Evolutionary conservation across 2,797 vertebrate genomes (phyloP), one percentile per base, ranked within the genome.

Genomic region (Craterocephalus amniculus): DNA sequence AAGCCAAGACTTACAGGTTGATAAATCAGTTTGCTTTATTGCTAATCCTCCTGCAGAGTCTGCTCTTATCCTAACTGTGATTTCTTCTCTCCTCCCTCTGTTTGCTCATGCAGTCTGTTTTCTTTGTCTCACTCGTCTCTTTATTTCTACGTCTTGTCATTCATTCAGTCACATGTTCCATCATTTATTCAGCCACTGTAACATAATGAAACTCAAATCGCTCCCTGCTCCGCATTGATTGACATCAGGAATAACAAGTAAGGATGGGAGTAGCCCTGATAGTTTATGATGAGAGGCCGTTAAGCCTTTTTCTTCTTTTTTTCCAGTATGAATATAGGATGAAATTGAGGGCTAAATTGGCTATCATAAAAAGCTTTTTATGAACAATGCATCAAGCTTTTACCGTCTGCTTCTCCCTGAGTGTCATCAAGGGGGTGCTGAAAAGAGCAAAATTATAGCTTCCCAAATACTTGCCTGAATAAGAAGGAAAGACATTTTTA

Each of bases 81-180:
- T 90, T 80, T 88, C 62, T 81, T 85, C 68, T 87, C 76, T 85
- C 79, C 79, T 87, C 76, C 84, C 59, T 79, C 73, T 80, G 68
- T 88, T 74, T 79, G 48, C 67, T 85, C 83, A 71, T 52, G 32
- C 77, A 76, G 49, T 79, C 67, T 76, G 59, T 81, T 83, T 74
- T 49, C 61, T 72, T 78, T 79, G 59, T 83, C 82, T 82, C 78
- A 60, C 70, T 77, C 78, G 55, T 87, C 61, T 68, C 4, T 82
- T 76, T 60, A 61, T 83, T 74, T 81, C 31, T 77, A 64, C 79
- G 51, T 75, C 82, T 66, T 71, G 57, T 81, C 84, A 81, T 79
- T 54, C 81, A 83, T 85, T 70, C 77, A 58, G 16, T 78, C 84
- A 75, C 67, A 40, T 32, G 27, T 52, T 72, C 79, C 83, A 79